A percentile compares a stretch with the other conserved stretches of the same genome.
These are phyloP conservation scores for Malurus alboscapulatus DNA, from an alignment of 2,113 vertebrate genomes.

Conservation along the genomic window DNA sequence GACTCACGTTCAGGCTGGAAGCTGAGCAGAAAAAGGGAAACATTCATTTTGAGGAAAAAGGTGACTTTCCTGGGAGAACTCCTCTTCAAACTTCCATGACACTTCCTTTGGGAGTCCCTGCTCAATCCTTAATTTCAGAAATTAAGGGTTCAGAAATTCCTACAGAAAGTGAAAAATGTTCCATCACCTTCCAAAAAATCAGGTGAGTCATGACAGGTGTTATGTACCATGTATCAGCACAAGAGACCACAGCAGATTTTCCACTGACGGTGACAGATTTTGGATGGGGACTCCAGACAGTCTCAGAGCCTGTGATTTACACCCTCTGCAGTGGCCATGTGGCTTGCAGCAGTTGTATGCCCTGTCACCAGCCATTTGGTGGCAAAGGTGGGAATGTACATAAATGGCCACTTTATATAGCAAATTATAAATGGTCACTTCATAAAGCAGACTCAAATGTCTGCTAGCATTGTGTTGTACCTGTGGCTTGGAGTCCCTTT, in stretches of 20 bases:
- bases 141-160: background rate
- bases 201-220: fast-evolving
- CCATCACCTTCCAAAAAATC: background rate
- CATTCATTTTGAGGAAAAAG: fast-evolving
- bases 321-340: fast-evolving
- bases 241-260: background rate
- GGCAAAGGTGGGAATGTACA: background rate
- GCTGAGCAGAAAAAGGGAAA: background rate
- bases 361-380: background rate
- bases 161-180: background rate
- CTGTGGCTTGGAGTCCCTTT: background rate
- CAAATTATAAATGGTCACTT: background rate
- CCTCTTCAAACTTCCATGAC: background rate
- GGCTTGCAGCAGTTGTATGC: background rate
- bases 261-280: fast-evolving
- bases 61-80: background rate
- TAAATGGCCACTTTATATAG: background rate
- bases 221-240: background rate
- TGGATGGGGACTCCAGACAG: fast-evolving
- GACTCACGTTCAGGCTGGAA: background rate
- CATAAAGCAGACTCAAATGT: background rate
- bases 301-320: background rate
- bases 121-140: background rate
- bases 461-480: too few relatives aligned
- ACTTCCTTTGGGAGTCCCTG: background rate